Percentiles rank a stretch among this genome's conserved stretches.
Conservation (phyloP, 1,140 invertebrate species). For the Apis mellifera region Amel_HAv3.1 CM009935.2:11067501-11068000, state of each 20-base stretch:
- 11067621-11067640: no score
- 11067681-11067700: not conserved
- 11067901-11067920: no score
- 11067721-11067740: not conserved
- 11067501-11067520: no score
- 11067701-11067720: conserved; percentile 1
- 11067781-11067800: not conserved
- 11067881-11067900: no score
- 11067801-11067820: conserved; percentile 3
- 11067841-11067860: conserved; percentile 24
- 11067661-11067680: not conserved
- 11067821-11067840: not conserved
- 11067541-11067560: no score
- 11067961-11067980: no score
- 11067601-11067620: not conserved
- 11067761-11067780: conserved; percentile 2
- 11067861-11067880: not conserved
- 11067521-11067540: no score
- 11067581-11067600: not conserved
- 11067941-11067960: no score
- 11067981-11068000: no score
- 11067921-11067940: no score
- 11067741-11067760: not conserved
- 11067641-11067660: not conserved
- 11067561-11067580: no score